These are phyloP conservation scores for Platyura marginata DNA, from an alignment of 1,140 invertebrate genomes.

Conservation along the genomic window DNA sequence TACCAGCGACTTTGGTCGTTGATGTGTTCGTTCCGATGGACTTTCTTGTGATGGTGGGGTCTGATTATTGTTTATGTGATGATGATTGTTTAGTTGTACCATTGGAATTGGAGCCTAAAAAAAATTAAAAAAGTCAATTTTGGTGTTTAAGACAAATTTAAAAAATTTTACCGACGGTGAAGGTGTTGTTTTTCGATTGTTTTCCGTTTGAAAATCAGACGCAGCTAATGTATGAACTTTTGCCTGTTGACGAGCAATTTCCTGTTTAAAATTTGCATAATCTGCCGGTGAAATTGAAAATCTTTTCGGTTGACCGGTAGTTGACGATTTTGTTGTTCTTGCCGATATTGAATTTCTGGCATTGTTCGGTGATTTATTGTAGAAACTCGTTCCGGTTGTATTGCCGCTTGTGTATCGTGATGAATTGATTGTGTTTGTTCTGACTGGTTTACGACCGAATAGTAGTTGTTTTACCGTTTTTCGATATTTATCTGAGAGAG, in stretches of 20 bases:
- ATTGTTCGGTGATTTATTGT: neutral
- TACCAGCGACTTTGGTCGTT: neutral
- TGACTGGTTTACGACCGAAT: slow-evolving; percentile 13
- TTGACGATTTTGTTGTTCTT: neutral
- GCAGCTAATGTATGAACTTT: neutral
- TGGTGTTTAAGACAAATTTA: too few relatives aligned
- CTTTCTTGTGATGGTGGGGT: too few relatives aligned
- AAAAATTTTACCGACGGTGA: too few relatives aligned
- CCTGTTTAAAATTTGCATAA: neutral
- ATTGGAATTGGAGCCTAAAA: too few relatives aligned
- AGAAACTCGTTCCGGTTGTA: neutral
- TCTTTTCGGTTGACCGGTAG: neutral
- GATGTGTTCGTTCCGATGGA: neutral
- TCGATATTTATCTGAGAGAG: slow-evolving; percentile 56
- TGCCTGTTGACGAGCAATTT: neutral
- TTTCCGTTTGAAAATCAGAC: neutral
- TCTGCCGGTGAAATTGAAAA: neutral
- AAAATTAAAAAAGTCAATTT: too few relatives aligned
- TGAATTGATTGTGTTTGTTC: neutral
- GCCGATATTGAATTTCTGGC: neutral
- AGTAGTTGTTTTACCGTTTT: slow-evolving; percentile 47
- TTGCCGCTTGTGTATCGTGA: neutral
- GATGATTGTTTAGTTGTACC: too few relatives aligned
- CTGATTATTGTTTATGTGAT: too few relatives aligned
- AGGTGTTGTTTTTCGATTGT: too few relatives aligned